These are phyloP conservation scores for Cheilosia pagana DNA, from an alignment of 2,888 invertebrate species.

Conservation along the genomic window DNA sequence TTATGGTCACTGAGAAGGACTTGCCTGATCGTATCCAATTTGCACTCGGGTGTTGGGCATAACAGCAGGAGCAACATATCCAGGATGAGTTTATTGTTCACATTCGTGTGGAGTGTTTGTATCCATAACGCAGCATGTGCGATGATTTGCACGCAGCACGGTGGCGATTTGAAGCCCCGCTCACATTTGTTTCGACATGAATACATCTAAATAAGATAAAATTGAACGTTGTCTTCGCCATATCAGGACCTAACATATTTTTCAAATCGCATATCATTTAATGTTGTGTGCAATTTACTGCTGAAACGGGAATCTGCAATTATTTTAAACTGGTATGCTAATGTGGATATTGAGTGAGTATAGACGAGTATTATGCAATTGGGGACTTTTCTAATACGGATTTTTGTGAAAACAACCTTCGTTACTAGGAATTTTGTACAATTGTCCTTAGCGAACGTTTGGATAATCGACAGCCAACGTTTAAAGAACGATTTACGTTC, in stretches of 20 bases:
- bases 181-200: conserved; percentile 68
- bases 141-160: conserved; percentile 72
- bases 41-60: conserved; percentile 63
- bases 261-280: conserved; percentile 35
- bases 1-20: conserved; percentile 38
- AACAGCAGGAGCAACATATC: conserved; percentile 55
- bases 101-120: conserved; percentile 64
- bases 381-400: too few relatives aligned
- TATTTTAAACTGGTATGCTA: not conserved
- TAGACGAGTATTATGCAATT: too few relatives aligned
- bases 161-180: conserved; percentile 59
- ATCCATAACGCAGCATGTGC: conserved; percentile 74
- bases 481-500: too few relatives aligned
- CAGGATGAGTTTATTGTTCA: conserved; percentile 68
- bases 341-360: not conserved
- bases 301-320: conserved; percentile 17
- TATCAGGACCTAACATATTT: conserved; percentile 43
- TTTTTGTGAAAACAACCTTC: too few relatives aligned
- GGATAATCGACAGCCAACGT: too few relatives aligned
- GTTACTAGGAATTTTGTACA: too few relatives aligned
- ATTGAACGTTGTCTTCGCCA: conserved; percentile 39
- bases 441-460: too few relatives aligned
- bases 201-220: conserved; percentile 61
- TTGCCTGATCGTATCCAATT: conserved; percentile 61
- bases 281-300: conserved; percentile 59